Percentiles rank a stretch among this genome's conserved stretches.
Conservation (phyloP, 2,797 vertebrate species). For the Anniella stebbinsi region DNA sequence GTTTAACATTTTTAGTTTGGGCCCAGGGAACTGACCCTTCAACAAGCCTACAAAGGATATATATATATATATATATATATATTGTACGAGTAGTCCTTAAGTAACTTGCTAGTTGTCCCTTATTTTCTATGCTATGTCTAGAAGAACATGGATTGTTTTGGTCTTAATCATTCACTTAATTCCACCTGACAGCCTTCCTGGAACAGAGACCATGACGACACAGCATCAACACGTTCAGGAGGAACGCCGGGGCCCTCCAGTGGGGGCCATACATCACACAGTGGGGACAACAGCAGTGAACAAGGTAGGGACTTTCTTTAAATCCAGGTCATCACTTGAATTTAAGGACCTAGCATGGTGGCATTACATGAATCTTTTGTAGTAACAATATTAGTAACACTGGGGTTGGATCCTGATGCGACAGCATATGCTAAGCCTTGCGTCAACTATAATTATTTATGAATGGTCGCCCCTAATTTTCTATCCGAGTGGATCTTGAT, state of each 20-base stretch:
- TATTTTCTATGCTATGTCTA: constrained; percentile 15
- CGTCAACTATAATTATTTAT: neutral
- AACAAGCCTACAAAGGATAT: neutral
- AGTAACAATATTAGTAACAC: neutral
- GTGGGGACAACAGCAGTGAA: constrained; percentile 99
- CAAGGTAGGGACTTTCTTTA: constrained; percentile 89
- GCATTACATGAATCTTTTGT: neutral
- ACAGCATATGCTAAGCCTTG: neutral
- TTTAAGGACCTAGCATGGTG: neutral
- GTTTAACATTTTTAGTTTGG: constrained; percentile 49
- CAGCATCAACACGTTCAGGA: constrained; percentile 95
- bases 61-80: too few species aligned
- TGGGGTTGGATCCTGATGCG: neutral
- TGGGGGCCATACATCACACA: constrained; percentile 98
- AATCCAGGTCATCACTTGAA: constrained; percentile 36
- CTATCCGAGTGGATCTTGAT: neutral
- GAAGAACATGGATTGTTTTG: neutral
- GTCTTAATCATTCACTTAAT: constrained; percentile 40
- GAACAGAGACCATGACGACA: constrained; percentile 99
- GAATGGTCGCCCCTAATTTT: neutral
- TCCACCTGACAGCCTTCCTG: constrained; percentile 89
- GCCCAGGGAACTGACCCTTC: neutral
- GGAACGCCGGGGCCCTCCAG: constrained; percentile 98
- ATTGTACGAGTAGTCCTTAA: neutral
- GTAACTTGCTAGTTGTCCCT: constrained; percentile 8